Evolutionary conservation across 53 echinoderm and acorn worm genomes (phyloP), one percentile per base, ranked within the genome.

Genomic region (Holothuria scabra): DNA sequence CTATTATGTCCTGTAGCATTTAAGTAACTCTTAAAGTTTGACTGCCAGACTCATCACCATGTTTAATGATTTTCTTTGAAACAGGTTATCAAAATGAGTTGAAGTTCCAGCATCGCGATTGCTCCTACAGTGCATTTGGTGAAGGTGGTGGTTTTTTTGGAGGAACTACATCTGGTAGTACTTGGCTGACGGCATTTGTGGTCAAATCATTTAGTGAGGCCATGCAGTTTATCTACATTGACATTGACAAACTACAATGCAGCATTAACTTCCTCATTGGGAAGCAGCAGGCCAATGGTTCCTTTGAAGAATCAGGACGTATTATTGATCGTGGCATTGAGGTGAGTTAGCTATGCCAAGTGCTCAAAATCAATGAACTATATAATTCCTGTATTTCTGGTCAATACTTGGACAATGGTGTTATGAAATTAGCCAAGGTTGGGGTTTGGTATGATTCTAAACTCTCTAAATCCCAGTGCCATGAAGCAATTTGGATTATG

Each of bases 121-220:
- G 92, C 13, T 90, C 97, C 12, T 97, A 91, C 89, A 97, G 97
- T 68, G 97, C 97, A 9, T 97, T 90, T 63, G 97, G 97, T 19
- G 75, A 91, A 28, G 94, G 97, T 19, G 75, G 90, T 23, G 64
- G 56, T 0, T 86, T 0, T 86, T 85, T 46, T 70, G 70, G 28
- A 70, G 59, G 49, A 67, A 38, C 81, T 56, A 83, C 56, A 28
- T 69, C 83, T 6, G 97, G 97, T 10, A 97, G 97, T 64, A 88
- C 94, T 3, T 97, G 92, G 90, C 90, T 97, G 84, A 94, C 97
- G 1, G 97, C 97, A 14, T 97, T 97, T 64, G 97, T 97, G 29
- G 76, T 88, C 33, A 92, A 92, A 33, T 91, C 92, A 18, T 97
- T 97, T 75, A 84, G 85, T 20, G 92, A 94, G 82, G 97, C 97